Evolutionary conservation across 1,140 invertebrate genomes (phyloP).

Genomic region (Philaenus spumarius): DNA sequence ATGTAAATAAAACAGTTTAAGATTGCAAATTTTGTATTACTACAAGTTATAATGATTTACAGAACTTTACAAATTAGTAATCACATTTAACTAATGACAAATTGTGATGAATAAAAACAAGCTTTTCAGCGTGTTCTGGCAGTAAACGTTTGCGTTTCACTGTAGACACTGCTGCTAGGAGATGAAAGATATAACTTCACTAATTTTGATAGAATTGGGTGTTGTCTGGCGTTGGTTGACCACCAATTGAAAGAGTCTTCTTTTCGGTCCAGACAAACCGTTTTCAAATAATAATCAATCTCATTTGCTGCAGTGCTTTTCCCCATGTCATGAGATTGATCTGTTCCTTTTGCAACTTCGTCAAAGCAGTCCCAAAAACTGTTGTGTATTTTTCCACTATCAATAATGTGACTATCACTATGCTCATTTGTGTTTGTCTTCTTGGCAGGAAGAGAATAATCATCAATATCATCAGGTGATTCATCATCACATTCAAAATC

Average conservation of each 20-base stretch:
- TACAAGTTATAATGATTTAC: no score
- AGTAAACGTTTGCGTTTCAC: no score
- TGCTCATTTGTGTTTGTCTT: no score
- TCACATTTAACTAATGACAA: no score
- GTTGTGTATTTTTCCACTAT: background rate
- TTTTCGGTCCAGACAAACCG: no score
- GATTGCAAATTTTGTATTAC: no score
- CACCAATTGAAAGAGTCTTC: slow-evolving; percentile 1
- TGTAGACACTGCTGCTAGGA: background rate
- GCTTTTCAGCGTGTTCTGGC: no score
- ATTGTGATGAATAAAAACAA: no score
- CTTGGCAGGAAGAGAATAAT: background rate
- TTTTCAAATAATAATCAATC: background rate
- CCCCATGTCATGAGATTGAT: background rate
- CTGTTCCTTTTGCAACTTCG: background rate
- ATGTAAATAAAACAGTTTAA: no score
- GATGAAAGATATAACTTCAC: background rate
- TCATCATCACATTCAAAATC: background rate
- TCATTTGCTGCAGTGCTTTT: background rate
- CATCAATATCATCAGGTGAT: background rate
- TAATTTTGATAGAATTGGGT: background rate
- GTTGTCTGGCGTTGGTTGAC: background rate
- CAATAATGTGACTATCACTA: background rate
- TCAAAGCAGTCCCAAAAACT: slow-evolving; percentile 3
- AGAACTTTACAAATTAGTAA: no score